Base-by-base conservation (phyloP, 2,888 invertebrate species). In the Acholoe squamosa region DNA sequence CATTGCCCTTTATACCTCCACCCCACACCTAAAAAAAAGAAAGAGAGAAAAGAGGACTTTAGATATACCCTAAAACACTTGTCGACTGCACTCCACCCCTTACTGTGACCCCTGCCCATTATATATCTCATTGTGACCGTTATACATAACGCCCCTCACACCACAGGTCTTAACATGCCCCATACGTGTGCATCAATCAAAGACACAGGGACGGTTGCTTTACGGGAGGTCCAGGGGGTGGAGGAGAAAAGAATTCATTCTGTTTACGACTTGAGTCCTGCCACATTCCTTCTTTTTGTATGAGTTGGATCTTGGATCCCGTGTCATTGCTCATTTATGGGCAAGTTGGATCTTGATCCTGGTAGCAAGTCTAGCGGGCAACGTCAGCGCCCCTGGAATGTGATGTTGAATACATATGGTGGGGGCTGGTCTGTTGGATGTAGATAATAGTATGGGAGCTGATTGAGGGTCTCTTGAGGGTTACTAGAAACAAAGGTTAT, bases 281-380 rank as follows among this genome's bases (percentile, higher is more conserved):
- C 43, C 16, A 22, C 33, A 80, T 80, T 80, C 76, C 76, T 25
- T 43, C 80, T 80, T 25, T 33, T 34, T 43, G 80, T 14, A 22
- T 34, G 33, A 80, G 80, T 80, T 80, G 80, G 80, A 80, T 80
- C 80, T 43, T 80, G 80, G 43, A 76, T 76, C 76, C 76, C 25
- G 22, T 76, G 31, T 31, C 76, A 76, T 76, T 76, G n/a, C 76
- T 76, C n/a, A 14, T 76, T 76, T 76, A 28, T 76, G 25, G 76
- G 76, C 76, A 28, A 76, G 76, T 76, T 76, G 76, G 76, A 76
- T 76, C 76, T 31, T 76, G 76, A 31, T 31, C 76, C 28, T 25
- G 76, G 76, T 61, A 25, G 25, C 76, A 76, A 19, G 61, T 61
- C 61, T n/a, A 19, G 19, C 19, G 61, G 61, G n/a, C 61, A n/a